Base-by-base conservation (phyloP, 1,140 invertebrate genomes). In the Lysiphlebus fabarum region DNA sequence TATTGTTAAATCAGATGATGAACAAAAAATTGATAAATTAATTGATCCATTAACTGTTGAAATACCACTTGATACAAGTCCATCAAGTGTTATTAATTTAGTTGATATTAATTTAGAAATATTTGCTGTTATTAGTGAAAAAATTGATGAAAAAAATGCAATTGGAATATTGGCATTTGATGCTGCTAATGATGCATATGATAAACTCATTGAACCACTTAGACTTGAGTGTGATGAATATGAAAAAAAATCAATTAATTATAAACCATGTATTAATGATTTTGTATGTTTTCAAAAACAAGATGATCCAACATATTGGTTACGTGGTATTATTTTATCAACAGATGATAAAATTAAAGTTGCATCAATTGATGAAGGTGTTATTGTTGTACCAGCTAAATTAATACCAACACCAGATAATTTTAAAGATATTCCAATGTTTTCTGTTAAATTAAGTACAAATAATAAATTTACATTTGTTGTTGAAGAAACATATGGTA, bases 241-340 rank as follows among this genome's bases (percentile, higher is more conserved):
- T 53, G 9, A 34, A 53, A 11, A 8, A 49, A 56, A 26, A 67
- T 63, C 40, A 64, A 37, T 68, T 70, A 50, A 65, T 44, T 60
- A 51, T 53, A 8, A 67, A 4, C 58, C 65, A 36, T 42, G 66
- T 41, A 53, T 69, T 7, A 5, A 62, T 8, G 6, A 62, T 6
- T 71, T 78, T 69, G 73, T 55, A 33, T 36, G 37, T 5, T 8
- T 50, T 2, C 10, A 43, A 6, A 55, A 61, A 42, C 14, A 8
- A 11, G 34, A n/a, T 12, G 34, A 40, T 53, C 17, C 17, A 26
- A 43, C 34, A 6, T 38, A 26, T 26, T 59, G 14, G 34, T 37
- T 34, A 10, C 41, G 33, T 33, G 36, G n/a, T 17, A 38, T n/a
- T n/a, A 17, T 40, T 5, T 45, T 53, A 34, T 17, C 34, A 47